Conservation (phyloP, 1,140 invertebrate species). For the Acromyrmex heyeri region DNA sequence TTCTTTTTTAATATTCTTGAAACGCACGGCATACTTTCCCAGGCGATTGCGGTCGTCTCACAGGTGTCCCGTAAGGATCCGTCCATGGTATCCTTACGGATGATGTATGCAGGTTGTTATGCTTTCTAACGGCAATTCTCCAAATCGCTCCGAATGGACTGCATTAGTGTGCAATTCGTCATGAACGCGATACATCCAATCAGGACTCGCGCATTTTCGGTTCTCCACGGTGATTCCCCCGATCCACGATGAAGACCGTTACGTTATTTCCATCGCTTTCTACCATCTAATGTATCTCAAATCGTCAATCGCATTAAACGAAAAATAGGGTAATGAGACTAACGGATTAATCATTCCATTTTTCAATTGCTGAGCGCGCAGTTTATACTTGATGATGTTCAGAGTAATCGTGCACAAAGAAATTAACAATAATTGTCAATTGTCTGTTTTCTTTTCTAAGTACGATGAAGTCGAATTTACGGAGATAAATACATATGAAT, state of each 20-base stretch:
- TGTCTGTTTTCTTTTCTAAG: background rate
- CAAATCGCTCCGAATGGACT: conserved; percentile 49
- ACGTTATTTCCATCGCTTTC: conserved; percentile 30
- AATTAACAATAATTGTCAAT: background rate
- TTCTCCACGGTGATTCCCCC: background rate
- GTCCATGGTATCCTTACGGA: conserved; percentile 15
- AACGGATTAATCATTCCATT: conserved; percentile 48
- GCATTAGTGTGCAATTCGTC: conserved; percentile 28
- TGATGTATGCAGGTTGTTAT: conserved; percentile 44
- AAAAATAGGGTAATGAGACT: conserved; percentile 41
- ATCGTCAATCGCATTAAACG: conserved; percentile 20
- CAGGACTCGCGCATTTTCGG: conserved; percentile 5
- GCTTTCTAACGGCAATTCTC: conserved; percentile 66
- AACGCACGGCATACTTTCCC: conserved; percentile 30
- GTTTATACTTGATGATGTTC: background rate
- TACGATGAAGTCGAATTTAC: background rate
- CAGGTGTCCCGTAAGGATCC: conserved; percentile 52
- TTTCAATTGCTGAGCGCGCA: conserved; percentile 5
- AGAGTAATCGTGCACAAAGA: background rate
- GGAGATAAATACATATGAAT: background rate
- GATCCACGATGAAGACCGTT: background rate
- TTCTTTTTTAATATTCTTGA: background rate
- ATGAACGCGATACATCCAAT: background rate
- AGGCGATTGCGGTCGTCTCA: background rate
- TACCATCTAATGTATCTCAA: background rate